phyloP scores from a whole-genome alignment of 2,888 invertebrate genomes.

The Charanyca ferruginea region DNA sequence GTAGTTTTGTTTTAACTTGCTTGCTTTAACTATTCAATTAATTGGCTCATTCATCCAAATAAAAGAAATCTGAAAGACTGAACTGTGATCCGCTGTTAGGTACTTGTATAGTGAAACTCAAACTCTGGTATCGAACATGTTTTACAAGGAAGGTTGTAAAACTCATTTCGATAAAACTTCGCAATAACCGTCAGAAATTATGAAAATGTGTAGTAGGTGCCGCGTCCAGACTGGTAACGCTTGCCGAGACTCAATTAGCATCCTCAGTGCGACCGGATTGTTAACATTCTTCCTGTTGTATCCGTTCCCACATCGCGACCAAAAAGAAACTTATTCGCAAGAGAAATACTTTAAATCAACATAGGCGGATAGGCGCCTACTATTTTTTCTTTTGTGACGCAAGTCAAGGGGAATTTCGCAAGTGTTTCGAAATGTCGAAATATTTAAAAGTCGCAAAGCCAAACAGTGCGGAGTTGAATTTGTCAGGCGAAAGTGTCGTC shows the following conservation, averaged over 20 bases:
- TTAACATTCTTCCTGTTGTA: constrained; percentile 81
- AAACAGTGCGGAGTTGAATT: constrained; percentile 73
- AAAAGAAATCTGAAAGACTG: background rate
- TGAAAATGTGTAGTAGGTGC: constrained; percentile 73
- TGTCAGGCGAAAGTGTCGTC: constrained; percentile 78
- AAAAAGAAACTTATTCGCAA: constrained; percentile 71
- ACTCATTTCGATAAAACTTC: constrained; percentile 36
- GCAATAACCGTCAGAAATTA: constrained; percentile 49
- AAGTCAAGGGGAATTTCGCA: constrained; percentile 69
- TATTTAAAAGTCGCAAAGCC: constrained; percentile 68
- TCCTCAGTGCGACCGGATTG: constrained; percentile 80
- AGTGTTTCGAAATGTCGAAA: constrained; percentile 65
- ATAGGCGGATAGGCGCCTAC: constrained; percentile 67
- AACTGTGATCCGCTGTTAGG: background rate
- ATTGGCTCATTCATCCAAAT: background rate
- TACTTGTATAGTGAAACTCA: background rate
- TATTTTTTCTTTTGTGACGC: constrained; percentile 66
- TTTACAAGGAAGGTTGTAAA: constrained; percentile 19
- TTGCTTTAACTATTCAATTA: too few species aligned
- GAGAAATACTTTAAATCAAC: constrained; percentile 70
- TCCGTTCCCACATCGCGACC: constrained; percentile 75
- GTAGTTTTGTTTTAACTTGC: too few species aligned
- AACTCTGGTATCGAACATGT: background rate
- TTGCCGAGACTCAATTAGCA: constrained; percentile 82
- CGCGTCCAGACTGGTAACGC: constrained; percentile 72